Evolutionary conservation across 2,113 vertebrate genomes (phyloP), one percentile per base, ranked within the genome.

Genomic region (Tenebrosternarchus preto): DNA sequence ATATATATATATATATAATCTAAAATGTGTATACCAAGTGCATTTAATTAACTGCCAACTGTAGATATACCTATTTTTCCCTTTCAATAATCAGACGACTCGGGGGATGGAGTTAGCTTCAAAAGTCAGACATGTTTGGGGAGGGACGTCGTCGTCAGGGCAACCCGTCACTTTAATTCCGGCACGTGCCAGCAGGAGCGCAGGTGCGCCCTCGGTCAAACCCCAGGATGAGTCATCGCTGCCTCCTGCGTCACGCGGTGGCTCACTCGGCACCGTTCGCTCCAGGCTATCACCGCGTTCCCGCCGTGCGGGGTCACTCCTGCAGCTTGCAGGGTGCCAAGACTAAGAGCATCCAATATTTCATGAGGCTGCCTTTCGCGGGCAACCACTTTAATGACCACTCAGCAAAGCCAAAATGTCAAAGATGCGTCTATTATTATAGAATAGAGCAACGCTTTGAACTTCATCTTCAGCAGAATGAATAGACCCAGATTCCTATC

Each of bases 191-290:
- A n/a, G 57, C 71, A 61, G 53, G 59, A 73, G 76, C 24, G 59
- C n/a, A 31, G 72, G 81, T 83, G 11, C 72, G 17, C 73, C 76
- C 72, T 79, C 79, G 75, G 73, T 82, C 79, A 69, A 76, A 83
- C 20, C n/a, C 5, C n/a, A 8, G 63, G 72, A 68, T 86, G 84
- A 86, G 82, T 86, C 85, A 86, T 83, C 76, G 6, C 59, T n/a
- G 60, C 33, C 15, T 75, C 63, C 9, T 83, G 85, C 85, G 76
- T 83, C 85, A 86, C 82, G 53, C 71, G 5, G 46, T 22, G 31
- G 33, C 71, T 67, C 71, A 67, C 19, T 27, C 39, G 7, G 22
- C 76, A 76, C 29, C 77, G 80, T 77, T 60, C 56, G 70, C 78
- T 80, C 29, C 43, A 50, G 43, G 43, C 15, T 50, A 9, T 1